A percentile compares a stretch with the other conserved stretches of the same genome.
phyloP scores from a whole-genome alignment of 2,113 vertebrate genomes.

The Sminthopsis crassicaudata region DNA sequence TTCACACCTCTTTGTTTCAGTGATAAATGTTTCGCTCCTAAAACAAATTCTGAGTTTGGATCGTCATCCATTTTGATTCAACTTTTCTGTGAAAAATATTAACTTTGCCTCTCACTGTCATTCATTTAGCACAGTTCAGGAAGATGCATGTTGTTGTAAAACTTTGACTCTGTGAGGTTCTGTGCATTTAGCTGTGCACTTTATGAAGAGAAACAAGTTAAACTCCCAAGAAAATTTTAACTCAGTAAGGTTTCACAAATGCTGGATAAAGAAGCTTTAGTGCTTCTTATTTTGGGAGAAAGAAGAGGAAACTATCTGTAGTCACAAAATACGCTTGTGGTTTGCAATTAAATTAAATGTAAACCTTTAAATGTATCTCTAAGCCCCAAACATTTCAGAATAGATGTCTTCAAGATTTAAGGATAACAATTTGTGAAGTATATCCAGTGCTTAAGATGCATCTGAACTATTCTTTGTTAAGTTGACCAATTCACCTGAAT shows the following conservation, averaged over 20 bases:
- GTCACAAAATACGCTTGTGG: slow-evolving; percentile 41
- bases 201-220: slow-evolving; percentile 42
- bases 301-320: slow-evolving; percentile 63
- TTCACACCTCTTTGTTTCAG: slow-evolving; percentile 20
- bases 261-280: slow-evolving; percentile 20
- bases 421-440: slow-evolving; percentile 57
- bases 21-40: background rate
- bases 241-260: slow-evolving; percentile 44
- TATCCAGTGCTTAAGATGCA: slow-evolving; percentile 58
- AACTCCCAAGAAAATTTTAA: slow-evolving; percentile 55
- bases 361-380: slow-evolving; percentile 73
- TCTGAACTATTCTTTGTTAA: slow-evolving; percentile 56
- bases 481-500: slow-evolving; percentile 45
- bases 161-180: slow-evolving; percentile 29
- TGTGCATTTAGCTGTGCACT: slow-evolving; percentile 42
- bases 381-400: slow-evolving; percentile 69
- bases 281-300: slow-evolving; percentile 52
- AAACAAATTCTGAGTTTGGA: slow-evolving; percentile 36
- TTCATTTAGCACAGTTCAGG: slow-evolving; percentile 58
- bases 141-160: slow-evolving; percentile 54
- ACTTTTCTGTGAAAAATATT: slow-evolving; percentile 34
- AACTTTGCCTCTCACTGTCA: slow-evolving; percentile 53
- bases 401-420: slow-evolving; percentile 58
- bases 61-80: slow-evolving; percentile 19
- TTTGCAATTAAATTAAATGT: slow-evolving; percentile 72